Percentiles rank a stretch among this genome's conserved stretches.
Evolutionary conservation across 2,888 invertebrate species (phyloP).

Genomic region (Drosophila recens): DNA sequence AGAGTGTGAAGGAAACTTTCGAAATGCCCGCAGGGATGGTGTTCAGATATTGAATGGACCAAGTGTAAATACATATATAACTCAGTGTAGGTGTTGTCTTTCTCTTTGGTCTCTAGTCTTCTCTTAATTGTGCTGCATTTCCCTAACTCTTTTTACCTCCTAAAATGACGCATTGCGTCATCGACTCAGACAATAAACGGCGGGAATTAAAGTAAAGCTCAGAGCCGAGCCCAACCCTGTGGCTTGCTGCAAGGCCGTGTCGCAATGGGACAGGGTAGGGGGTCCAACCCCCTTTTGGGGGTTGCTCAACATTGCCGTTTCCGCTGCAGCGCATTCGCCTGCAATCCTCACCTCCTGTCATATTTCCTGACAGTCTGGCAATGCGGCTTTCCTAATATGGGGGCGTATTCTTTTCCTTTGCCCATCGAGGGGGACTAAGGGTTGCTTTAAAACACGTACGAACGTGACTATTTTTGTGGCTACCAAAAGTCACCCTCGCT

Average conservation of each 20-base stretch:
- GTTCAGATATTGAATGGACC: slow-evolving; percentile 14
- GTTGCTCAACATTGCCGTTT: slow-evolving; percentile 47
- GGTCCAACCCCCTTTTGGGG: slow-evolving; percentile 36
- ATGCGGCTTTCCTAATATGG: slow-evolving; percentile 65
- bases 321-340: slow-evolving; percentile 64
- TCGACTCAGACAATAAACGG: slow-evolving; percentile 52
- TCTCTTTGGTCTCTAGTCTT: background rate
- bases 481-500: slow-evolving; percentile 70
- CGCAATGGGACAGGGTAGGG: background rate
- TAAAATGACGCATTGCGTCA: slow-evolving; percentile 64
- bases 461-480: slow-evolving; percentile 65
- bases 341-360: slow-evolving; percentile 66
- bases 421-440: slow-evolving; percentile 51
- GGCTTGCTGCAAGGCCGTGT: slow-evolving; percentile 18
- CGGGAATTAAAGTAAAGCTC: slow-evolving; percentile 16
- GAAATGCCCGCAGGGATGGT: slow-evolving; percentile 22
- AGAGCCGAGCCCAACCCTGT: slow-evolving; percentile 25
- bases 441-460: slow-evolving; percentile 68
- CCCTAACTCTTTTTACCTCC: slow-evolving; percentile 54
- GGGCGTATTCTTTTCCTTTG: slow-evolving; percentile 59
- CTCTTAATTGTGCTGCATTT: slow-evolving; percentile 65
- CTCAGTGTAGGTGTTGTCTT: slow-evolving; percentile 5
- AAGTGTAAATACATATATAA: slow-evolving; percentile 7
- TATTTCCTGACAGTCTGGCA: slow-evolving; percentile 56
- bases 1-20: slow-evolving; percentile 70